A percentile compares a stretch with the other conserved stretches of the same genome.
phyloP scores from a whole-genome alignment of 2,113 vertebrate species.

The Melanotaenia duboulayi region DNA sequence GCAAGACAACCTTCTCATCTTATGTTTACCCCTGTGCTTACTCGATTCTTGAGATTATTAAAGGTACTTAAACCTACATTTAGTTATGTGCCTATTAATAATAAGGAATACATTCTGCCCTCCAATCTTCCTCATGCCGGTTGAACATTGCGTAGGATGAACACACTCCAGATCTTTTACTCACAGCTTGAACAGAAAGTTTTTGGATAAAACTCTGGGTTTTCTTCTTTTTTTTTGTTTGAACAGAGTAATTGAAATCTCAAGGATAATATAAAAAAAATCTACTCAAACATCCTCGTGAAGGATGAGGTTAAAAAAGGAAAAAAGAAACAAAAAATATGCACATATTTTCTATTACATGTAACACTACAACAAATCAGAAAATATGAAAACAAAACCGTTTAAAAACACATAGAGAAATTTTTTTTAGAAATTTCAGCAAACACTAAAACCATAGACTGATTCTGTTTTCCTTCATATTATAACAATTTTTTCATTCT shows the following conservation, averaged over 20 bases:
- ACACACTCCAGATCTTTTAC: neutral
- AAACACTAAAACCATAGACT: no score
- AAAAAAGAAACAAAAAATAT: neutral
- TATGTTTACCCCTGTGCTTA: no score
- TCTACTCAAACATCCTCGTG: neutral
- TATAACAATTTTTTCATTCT: neutral
- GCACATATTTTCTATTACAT: neutral
- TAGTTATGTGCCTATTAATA: neutral
- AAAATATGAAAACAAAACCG: neutral
- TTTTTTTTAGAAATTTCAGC: neutral
- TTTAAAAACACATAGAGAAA: neutral
- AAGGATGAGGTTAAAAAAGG: neutral
- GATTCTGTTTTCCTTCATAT: neutral
- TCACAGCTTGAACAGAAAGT: slow-evolving; percentile 9
- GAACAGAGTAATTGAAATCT: neutral
- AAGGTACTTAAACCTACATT: neutral
- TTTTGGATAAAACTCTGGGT: neutral
- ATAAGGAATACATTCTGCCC: neutral
- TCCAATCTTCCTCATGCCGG: neutral
- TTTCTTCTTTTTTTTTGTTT: neutral
- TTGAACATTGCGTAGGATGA: no score
- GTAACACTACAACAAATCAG: neutral
- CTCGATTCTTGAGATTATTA: no score
- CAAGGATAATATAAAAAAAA: neutral
- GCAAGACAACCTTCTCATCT: neutral